Conservation (phyloP, 2,113 vertebrate species). For the Perognathus longimembris region DNA sequence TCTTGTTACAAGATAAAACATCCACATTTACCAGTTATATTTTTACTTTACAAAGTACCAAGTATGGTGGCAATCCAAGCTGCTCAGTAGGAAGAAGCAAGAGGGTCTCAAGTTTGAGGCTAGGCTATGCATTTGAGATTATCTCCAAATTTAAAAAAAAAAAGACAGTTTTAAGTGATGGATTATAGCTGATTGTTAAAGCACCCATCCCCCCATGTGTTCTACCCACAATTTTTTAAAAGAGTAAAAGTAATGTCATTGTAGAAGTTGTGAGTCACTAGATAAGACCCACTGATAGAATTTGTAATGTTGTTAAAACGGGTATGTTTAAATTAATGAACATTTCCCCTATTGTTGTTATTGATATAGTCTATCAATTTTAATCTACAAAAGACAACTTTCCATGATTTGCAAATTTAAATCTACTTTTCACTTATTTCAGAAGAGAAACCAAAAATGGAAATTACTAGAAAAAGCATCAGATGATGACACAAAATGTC, state of each 20-base stretch:
- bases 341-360: background rate
- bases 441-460: constrained; percentile 88
- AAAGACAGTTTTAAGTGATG: background rate
- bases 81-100: background rate
- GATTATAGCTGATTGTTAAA: background rate
- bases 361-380: background rate
- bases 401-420: constrained; percentile 44
- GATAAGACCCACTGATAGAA: background rate
- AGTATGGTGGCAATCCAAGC: background rate
- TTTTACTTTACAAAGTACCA: constrained; percentile 22
- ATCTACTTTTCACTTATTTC: constrained; percentile 26
- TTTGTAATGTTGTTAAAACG: constrained; percentile 1
- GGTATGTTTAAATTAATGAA: background rate
- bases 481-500: constrained; percentile 41
- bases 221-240: background rate
- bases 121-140: background rate
- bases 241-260: background rate
- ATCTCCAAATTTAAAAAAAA: background rate
- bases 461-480: constrained; percentile 52
- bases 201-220: background rate
- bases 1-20: constrained; percentile 10
- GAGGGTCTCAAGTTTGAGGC: background rate
- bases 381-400: background rate
- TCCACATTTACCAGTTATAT: background rate
- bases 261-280: background rate